Evolutionary conservation across 2,888 invertebrate species (phyloP).

Genomic region (Scaptomyza parva): DNA sequence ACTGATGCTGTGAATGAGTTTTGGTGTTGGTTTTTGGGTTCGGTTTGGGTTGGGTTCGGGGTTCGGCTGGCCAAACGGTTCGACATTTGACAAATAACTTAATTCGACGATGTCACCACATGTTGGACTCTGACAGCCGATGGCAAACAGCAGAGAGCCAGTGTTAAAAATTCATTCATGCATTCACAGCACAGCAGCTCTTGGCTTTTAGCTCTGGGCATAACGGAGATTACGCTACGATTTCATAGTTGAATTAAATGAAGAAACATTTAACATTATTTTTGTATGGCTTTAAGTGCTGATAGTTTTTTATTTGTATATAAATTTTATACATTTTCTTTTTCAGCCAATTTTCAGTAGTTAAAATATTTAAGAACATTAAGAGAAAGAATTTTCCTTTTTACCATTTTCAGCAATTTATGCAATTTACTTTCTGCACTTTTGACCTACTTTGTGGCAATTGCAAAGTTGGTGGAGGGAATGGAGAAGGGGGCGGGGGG

Average conservation of each 20-base stretch:
- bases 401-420: conserved; percentile 3
- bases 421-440: conserved; percentile 48
- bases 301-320: too few relatives aligned
- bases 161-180: conserved; percentile 27
- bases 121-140: conserved; percentile 51
- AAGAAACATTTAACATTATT: background rate
- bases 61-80: conserved; percentile 40
- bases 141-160: conserved; percentile 5
- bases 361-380: too few relatives aligned
- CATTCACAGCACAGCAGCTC: background rate
- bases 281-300: background rate
- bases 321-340: too few relatives aligned
- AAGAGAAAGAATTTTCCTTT: too few relatives aligned
- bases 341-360: too few relatives aligned
- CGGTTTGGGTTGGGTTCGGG: conserved; percentile 9
- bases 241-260: background rate
- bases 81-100: conserved; percentile 79
- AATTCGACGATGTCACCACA: conserved; percentile 76
- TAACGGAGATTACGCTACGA: background rate
- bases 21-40: conserved; percentile 2
- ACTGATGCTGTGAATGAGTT: background rate
- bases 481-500: background rate
- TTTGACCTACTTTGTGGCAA: conserved; percentile 58
- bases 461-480: conserved; percentile 8
- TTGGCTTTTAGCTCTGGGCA: conserved; percentile 5